Evolutionary conservation across 2,888 invertebrate genomes (phyloP), one percentile per base, ranked within the genome.

Genomic region (Macropis europaea): DNA sequence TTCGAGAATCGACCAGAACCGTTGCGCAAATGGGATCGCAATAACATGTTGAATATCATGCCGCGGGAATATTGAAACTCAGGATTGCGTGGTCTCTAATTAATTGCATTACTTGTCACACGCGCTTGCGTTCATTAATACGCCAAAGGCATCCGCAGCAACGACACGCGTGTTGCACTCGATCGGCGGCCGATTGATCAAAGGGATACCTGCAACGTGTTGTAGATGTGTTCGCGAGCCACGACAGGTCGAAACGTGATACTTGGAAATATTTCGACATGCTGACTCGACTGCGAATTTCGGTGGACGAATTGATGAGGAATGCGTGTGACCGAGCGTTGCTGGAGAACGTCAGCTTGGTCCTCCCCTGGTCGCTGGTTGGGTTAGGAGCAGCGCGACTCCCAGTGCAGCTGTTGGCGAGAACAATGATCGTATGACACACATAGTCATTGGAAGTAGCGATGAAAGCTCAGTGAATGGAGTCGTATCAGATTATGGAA

Each of bases 131-230:
- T 48, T 64, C 69, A 56, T 67, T 73, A 76, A 73, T 73, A 57
- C 50, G 48, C 62, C 76, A 79, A 79, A 79, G 76, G 70, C 45
- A 71, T 57, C 50, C 59, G 70, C 43, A 59, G 62, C 59, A 48
- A 13, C 38, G 52, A 32, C 52, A 57, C 36, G 36, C 64, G 52
- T 42, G 47, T 24, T 32, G 54, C 17, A 50, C 61, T 70, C 64
- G 72, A 73, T 76, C 64, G 64, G 30, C 42, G 42, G 32, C 32
- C 42, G 52, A 76, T 72, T 81, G 81, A 81, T 81, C 81, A 81
- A 78, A 81, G 76, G 64, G 61, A 57, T 60, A 61, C 32, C 38
- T 43, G 50, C 50, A 45, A 64, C 68, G 62, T n/a, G 52, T 47
- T 57, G 40, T 48, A 43, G 61, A 50, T 57, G 36, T 40, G 43